Evolutionary conservation across 1,140 invertebrate genomes (phyloP).

Genomic region (Arctopsyche grandis): DNA sequence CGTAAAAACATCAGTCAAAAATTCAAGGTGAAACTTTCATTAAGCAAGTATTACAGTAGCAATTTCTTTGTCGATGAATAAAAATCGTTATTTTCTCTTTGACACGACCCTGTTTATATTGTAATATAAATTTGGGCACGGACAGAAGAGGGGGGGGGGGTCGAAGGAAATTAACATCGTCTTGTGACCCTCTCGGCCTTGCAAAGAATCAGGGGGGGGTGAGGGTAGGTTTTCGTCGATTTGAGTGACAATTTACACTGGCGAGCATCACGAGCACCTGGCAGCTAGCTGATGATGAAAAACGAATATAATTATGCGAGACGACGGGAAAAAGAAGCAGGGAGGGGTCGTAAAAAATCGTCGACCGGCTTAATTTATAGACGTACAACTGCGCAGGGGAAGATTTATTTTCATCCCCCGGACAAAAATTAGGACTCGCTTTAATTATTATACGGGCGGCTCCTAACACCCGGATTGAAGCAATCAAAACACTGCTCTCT

Average conservation of each 20-base stretch:
- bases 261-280: conserved; percentile 21
- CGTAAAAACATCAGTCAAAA: too few species aligned
- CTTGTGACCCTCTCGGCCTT: conserved; percentile 1
- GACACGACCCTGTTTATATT: too few species aligned
- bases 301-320: conserved; percentile 36
- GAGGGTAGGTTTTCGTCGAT: background rate
- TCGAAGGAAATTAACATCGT: too few species aligned
- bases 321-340: conserved; percentile 5
- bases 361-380: conserved; percentile 43
- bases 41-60: too few species aligned
- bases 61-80: too few species aligned
- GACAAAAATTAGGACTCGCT: conserved; percentile 45
- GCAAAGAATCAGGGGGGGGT: background rate
- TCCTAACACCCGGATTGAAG: conserved; percentile 30
- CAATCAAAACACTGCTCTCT: conserved; percentile 32
- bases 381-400: conserved; percentile 25
- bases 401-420: conserved; percentile 43
- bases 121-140: too few species aligned
- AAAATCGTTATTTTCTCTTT: too few species aligned
- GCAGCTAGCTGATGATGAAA: conserved; percentile 26
- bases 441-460: conserved; percentile 42
- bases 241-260: conserved; percentile 31
- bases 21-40: too few species aligned
- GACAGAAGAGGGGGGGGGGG: too few species aligned
- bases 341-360: conserved; percentile 29